Evolutionary conservation across 2,113 vertebrate species (phyloP).

Genomic region (Nyctibius bracteatus): DNA sequence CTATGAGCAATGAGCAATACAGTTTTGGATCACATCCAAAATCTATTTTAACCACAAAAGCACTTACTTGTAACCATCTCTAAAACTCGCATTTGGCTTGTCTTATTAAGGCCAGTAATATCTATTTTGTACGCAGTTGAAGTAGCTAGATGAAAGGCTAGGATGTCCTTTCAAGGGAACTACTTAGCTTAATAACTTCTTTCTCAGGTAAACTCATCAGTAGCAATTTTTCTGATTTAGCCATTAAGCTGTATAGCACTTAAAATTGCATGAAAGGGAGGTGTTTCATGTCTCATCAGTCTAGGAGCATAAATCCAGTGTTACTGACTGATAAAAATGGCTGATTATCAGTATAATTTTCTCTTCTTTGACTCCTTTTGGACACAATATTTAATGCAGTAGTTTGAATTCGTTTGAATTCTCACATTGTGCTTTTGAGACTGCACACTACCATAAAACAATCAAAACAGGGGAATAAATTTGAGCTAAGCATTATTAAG

Average conservation of each 20-base stretch:
- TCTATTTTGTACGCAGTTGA: background rate
- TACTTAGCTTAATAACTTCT: background rate
- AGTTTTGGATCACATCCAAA: background rate
- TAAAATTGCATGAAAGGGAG: background rate
- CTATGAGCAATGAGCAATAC: background rate
- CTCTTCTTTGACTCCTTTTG: background rate
- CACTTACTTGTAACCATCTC: background rate
- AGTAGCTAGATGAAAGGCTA: conserved; percentile 1
- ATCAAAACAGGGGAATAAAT: background rate
- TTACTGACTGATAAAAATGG: background rate
- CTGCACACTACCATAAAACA: background rate
- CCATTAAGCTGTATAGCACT: background rate
- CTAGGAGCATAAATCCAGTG: background rate
- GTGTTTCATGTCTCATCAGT: background rate
- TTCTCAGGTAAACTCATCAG: background rate
- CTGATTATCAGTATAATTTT: background rate
- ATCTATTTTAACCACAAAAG: background rate
- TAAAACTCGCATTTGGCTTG: background rate
- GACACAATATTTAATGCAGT: background rate
- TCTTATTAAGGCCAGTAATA: background rate
- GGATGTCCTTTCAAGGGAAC: background rate
- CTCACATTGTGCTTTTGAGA: background rate
- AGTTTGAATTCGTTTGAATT: background rate
- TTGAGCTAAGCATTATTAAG: background rate
- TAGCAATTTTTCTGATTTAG: conserved; percentile 1